Base-by-base conservation (phyloP, 2,888 invertebrate species). In the Antitype chi region DNA sequence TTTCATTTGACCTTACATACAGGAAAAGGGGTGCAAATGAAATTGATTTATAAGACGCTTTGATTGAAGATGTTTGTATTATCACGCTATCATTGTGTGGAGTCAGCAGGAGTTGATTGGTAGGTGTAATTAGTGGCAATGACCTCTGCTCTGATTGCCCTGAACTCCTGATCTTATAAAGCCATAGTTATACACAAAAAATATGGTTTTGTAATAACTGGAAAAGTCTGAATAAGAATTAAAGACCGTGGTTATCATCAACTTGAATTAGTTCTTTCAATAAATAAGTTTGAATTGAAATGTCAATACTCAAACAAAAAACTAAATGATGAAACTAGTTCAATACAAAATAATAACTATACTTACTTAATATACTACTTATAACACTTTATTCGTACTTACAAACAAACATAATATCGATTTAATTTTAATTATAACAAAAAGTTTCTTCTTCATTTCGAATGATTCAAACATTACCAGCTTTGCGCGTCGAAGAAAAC, bases 1-100 rank as follows among this genome's bases (percentile, higher is more conserved):
- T 15, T 6, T 2, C 6, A 13, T 62, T 32, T 82, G 77, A 82
- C 82, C 82, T 85, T 82, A 85, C 57, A 72, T 17, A 82, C 85
- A 72, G 82, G 82, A 82, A 85, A 72, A 76, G 84, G 84, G 84
- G 86, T 84, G 84, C 84, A 79, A 83, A 85, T 82, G 53, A 74
- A 82, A 86, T 78, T 86, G 86, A 78, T 86, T 82, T 75, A 52
- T 79, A 84, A 86, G 84, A 86, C 38, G 62, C 8, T 84, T 85
- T 43, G 71, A 59, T 71, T 84, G 84, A 28, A 38, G 43, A 59
- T 69, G 70, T 76, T 83, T 69, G 74, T 86, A 74, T 60, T 66
- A 76, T 82, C 75, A 69, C 70, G 82, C 75, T 66, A 69, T 66
- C 43, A 23, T 69, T 69, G 55, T 64, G 9, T 32, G 85, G 74